Conservation (phyloP, 2,888 invertebrate genomes). For the Cloeon dipterum region DNA sequence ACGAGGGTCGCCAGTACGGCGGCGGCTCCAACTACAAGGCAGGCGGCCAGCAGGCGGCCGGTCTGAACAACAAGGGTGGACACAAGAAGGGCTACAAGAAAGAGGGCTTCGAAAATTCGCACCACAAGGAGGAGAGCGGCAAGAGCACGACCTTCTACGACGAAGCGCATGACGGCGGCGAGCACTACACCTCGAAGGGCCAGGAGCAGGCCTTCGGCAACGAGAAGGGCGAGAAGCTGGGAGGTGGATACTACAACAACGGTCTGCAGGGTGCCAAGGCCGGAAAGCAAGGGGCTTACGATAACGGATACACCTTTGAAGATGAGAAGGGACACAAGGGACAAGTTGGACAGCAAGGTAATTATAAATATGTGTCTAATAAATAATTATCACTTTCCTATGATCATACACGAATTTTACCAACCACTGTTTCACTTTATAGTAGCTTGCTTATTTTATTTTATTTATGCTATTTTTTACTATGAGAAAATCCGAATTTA, state of each 20-base stretch:
- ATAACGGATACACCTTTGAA: slow-evolving; percentile 23
- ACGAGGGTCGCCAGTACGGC: slow-evolving; percentile 7
- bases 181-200: slow-evolving; percentile 53
- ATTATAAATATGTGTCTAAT: too few species aligned
- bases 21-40: slow-evolving; percentile 16
- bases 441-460: too few species aligned
- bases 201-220: slow-evolving; percentile 54
- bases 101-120: slow-evolving; percentile 55
- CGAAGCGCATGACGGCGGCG: slow-evolving; percentile 59
- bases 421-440: too few species aligned
- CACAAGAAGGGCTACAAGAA: slow-evolving; percentile 57
- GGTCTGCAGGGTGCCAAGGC: slow-evolving; percentile 43
- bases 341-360: slow-evolving; percentile 3
- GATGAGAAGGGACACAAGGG: slow-evolving; percentile 5
- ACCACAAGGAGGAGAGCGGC: slow-evolving; percentile 60
- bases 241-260: slow-evolving; percentile 41
- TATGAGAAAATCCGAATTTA: too few species aligned
- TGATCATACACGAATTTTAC: too few species aligned
- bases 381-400: too few species aligned
- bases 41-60: slow-evolving; percentile 11
- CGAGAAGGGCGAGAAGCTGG: slow-evolving; percentile 33
- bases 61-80: slow-evolving; percentile 49
- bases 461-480: too few species aligned
- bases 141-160: slow-evolving; percentile 69
- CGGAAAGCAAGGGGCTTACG: slow-evolving; percentile 33